Evolutionary conservation across 2,888 invertebrate species (phyloP).

Genomic region (Dioctria linearis): DNA sequence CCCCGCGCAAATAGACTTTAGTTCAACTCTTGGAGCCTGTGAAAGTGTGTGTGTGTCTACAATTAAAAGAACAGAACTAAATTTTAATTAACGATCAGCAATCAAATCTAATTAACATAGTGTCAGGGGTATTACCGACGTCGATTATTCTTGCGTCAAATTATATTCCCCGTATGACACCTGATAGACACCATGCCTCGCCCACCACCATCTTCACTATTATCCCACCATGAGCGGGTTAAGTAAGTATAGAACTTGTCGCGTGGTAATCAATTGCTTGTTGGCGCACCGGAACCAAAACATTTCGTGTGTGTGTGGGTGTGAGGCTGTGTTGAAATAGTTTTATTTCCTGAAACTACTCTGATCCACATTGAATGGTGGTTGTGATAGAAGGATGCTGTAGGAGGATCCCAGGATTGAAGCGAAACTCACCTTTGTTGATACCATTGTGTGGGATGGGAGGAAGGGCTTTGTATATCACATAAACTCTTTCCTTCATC

Average conservation of each 20-base stretch:
- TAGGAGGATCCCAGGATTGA: no score
- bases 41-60: no score
- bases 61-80: conserved; percentile 44
- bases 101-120: conserved; percentile 57
- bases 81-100: conserved; percentile 57
- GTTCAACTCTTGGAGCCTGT: not conserved
- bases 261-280: conserved; percentile 21
- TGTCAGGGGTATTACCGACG: conserved; percentile 11
- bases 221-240: not conserved
- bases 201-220: not conserved
- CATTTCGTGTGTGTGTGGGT: not conserved
- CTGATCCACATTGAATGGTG: no score
- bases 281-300: not conserved
- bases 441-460: not conserved
- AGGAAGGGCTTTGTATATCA: not conserved
- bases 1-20: not conserved
- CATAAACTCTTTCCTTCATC: not conserved
- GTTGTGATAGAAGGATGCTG: no score
- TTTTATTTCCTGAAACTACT: no score
- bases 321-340: no score
- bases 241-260: not conserved
- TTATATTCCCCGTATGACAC: conserved; percentile 46
- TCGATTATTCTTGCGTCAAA: conserved; percentile 43
- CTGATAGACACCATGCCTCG: not conserved
- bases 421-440: no score